Percentiles rank a stretch among this genome's conserved stretches.
phyloP scores from a whole-genome alignment of 2,113 vertebrate species.

The Apus apus region DNA sequence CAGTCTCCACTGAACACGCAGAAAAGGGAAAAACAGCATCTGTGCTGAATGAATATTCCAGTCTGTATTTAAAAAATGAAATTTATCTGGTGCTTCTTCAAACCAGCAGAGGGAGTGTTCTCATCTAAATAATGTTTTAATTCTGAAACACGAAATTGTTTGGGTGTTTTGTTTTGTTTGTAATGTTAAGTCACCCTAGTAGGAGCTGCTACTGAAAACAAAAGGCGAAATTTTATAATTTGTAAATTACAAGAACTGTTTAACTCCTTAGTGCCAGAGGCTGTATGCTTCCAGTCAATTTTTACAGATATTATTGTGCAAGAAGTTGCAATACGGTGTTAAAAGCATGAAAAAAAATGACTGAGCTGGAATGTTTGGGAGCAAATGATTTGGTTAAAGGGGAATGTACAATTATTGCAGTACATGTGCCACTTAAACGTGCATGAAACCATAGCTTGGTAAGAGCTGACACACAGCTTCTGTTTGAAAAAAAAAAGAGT shows the following conservation, averaged over 20 bases:
- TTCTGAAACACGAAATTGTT: neutral
- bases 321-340: neutral
- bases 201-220: neutral
- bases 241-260: neutral
- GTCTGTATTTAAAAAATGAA: neutral
- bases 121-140: neutral
- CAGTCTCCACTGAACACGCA: neutral
- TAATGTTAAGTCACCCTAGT: neutral
- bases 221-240: neutral
- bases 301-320: neutral
- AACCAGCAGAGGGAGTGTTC: constrained; percentile 66
- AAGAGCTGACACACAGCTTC: neutral
- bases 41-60: neutral
- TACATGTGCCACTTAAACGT: neutral
- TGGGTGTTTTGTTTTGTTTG: neutral
- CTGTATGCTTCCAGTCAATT: neutral
- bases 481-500: neutral
- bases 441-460: neutral
- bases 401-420: neutral
- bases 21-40: neutral
- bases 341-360: neutral
- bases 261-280: neutral
- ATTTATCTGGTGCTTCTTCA: neutral
- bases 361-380: neutral
- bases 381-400: neutral